Evolutionary conservation across 2,113 vertebrate genomes (phyloP), one percentile per base, ranked within the genome.

Genomic region (Cyphotilapia sp.): DNA sequence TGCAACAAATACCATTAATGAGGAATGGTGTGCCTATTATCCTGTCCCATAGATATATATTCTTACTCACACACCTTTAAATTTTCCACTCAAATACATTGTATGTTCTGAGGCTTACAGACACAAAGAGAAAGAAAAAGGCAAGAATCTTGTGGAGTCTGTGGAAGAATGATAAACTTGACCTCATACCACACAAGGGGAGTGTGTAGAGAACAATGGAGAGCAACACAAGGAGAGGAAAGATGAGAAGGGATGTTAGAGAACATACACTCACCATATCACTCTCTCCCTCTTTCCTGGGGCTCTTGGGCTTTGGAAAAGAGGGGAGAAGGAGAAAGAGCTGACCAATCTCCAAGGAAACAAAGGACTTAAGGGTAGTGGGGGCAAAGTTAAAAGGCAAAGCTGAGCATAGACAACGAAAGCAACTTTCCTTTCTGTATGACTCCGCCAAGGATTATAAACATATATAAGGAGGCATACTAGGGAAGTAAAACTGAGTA

Each of bases 1-100:
- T 80, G 78, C 85, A 82, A 87, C 22, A 71, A 85, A 51, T 87
- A 89, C 81, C 87, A 91, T 92, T 94, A 95, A 95, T 96, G 93
- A 95, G 90, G 45, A 81, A 40, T 29, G 47, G 40, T 76, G 88
- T 82, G 76, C 69, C 54, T 83, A 91, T 85, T 91, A 91, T 83
- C 83, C 24, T 14, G 2, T 66, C 81, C 54, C 88, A 87, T 19
- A 63, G 31, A 63, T 87, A 88, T 88, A 85, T 78, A 88, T 38
- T 74, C 42, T 40, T 22, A 82, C 63, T 53, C 33, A 66, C 47
- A 69, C 81, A 38, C 66, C 69, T 80, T 85, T 78, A 42, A 35
- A 29, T 76, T 80, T 85, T 85, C 49, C 5, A 78, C 82, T 87
- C 51, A 82, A 45, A 80, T 86, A 14, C 63, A 69, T 54, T 35